Conservation (phyloP, 1,140 invertebrate genomes). For the Pseudomyrmex cubaensis region DNA sequence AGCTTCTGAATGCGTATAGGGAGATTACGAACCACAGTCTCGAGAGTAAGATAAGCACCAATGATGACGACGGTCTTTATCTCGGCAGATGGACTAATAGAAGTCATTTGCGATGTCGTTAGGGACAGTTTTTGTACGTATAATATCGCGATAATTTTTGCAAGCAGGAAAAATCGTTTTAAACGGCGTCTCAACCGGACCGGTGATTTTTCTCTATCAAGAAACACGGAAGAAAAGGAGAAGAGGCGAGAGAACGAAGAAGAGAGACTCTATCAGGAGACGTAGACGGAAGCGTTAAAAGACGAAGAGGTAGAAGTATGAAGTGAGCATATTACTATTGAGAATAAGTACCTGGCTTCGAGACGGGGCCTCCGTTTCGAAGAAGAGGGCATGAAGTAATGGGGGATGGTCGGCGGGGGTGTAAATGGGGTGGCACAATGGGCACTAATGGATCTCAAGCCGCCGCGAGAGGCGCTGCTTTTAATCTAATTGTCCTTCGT, state of each 20-base stretch:
- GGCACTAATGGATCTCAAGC: constrained; percentile 86
- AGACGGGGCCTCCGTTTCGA: constrained; percentile 79
- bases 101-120: constrained; percentile 82
- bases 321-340: constrained; percentile 86
- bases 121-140: constrained; percentile 69
- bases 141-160: constrained; percentile 77
- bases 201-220: constrained; percentile 71
- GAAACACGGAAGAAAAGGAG: constrained; percentile 67
- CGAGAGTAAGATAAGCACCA: constrained; percentile 43
- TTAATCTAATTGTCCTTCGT: constrained; percentile 85
- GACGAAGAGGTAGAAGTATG: constrained; percentile 78
- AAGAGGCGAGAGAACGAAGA: constrained; percentile 48
- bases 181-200: constrained; percentile 72
- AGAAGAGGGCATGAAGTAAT: constrained; percentile 72
- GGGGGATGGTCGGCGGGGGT: constrained; percentile 77
- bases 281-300: constrained; percentile 66
- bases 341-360: constrained; percentile 85
- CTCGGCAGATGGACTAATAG: constrained; percentile 80
- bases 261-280: constrained; percentile 45
- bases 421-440: constrained; percentile 85
- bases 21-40: neutral
- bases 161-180: constrained; percentile 78
- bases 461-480: constrained; percentile 85
- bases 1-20: neutral
- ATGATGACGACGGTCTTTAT: constrained; percentile 59